These are phyloP conservation scores for Typhlichthys eigenmanni DNA, from an alignment of 2,797 vertebrate genomes.

Conservation along the genomic window DNA sequence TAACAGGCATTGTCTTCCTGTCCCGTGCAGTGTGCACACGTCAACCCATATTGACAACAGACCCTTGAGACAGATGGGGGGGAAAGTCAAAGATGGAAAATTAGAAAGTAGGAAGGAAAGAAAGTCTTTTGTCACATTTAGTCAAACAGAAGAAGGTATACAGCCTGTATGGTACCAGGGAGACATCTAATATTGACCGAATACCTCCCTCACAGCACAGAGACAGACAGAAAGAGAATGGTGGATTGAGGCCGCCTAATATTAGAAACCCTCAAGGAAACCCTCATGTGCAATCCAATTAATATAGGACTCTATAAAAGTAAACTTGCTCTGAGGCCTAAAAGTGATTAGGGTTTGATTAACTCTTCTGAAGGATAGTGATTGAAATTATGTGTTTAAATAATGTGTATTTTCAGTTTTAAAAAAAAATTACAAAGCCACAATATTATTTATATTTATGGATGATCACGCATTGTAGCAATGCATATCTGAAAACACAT, in stretches of 20 bases:
- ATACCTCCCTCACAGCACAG: slow-evolving; percentile 26
- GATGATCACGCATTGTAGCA: too few species aligned
- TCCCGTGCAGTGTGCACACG: too few species aligned
- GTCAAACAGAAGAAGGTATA: slow-evolving; percentile 52
- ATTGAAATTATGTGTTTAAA: too few species aligned
- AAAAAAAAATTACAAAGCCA: too few species aligned
- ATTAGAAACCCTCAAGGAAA: slow-evolving; percentile 53
- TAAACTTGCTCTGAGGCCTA: slow-evolving; percentile 28
- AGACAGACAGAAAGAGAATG: slow-evolving; percentile 23
- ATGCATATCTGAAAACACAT: too few species aligned
- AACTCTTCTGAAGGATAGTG: slow-evolving; percentile 24
- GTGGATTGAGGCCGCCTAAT: slow-evolving; percentile 57
- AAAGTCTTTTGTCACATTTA: slow-evolving; percentile 25
- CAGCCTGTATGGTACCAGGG: slow-evolving; percentile 52
- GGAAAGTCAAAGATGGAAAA: slow-evolving; percentile 57
- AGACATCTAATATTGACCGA: slow-evolving; percentile 73
- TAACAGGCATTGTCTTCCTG: too few species aligned
- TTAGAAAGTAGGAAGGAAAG: neutral
- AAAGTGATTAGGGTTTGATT: slow-evolving; percentile 32
- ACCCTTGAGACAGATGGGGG: slow-evolving; percentile 35
- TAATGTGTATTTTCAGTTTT: too few species aligned
- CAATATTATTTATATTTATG: too few species aligned
- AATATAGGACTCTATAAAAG: slow-evolving; percentile 42
- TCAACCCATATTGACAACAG: slow-evolving; percentile 42
- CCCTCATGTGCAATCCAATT: slow-evolving; percentile 53